Base-by-base conservation (phyloP, 2,113 vertebrate genomes). In the Phoxinus phoxinus region DNA sequence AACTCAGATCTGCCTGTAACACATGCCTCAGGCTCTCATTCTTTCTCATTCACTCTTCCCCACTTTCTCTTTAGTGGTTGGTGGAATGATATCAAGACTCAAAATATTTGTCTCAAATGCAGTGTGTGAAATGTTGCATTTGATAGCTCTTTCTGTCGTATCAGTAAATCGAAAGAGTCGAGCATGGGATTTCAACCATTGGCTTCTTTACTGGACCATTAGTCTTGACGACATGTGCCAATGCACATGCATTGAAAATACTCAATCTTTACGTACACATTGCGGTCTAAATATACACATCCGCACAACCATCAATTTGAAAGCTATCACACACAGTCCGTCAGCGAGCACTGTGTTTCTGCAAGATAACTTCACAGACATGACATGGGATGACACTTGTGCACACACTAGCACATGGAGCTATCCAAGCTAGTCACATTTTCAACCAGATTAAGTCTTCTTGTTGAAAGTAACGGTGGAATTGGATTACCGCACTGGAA, bases 401-500 rank as follows among this genome's bases (percentile, higher is more conserved):
- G 67, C 85, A 81, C 85, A 85, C 82, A 72, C 61, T 71, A 79
- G 69, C 81, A 81, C 69, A 59, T 61, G 27, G 74, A 58, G 83
- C 88, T 56, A 74, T 85, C 86, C 88, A 87, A 89, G 73, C 83
- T 85, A 81, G 77, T 74, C 65, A 75, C 85, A 77, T 82, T 91
- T 87, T 90, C 61, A 83, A 65, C 73, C 83, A 74, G 86, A 88
- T 89, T 86, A 89, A 83, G 81, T 79, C 85, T 84, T 84, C 86
- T 92, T 92, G 90, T 91, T 90, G 93, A 91, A 91, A 91, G 87
- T 84, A 85, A 90, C 86, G 89, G 5, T 88, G 91, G 91, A 91
- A 91, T 91, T 89, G 89, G 92, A 93, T 92, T 92, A 94, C 89
- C 37, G 35, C 86, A 87, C 82, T 91, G 91, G 87, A 92, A 91